phyloP scores from a whole-genome alignment of 1,140 invertebrate genomes.

The Nasonia giraulti region DNA sequence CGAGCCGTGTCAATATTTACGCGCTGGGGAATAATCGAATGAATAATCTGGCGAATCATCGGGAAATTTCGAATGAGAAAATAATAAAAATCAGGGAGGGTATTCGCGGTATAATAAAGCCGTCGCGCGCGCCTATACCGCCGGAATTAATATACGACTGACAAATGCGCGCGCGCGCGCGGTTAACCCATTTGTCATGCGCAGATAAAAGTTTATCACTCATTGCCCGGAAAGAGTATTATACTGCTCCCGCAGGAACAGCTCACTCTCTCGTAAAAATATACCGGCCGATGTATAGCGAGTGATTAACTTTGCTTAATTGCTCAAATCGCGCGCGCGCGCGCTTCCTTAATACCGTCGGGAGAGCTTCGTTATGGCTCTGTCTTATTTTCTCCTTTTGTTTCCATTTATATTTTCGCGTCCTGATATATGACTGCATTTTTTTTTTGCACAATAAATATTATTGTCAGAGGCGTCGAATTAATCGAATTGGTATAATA shows the following conservation, averaged over 20 bases:
- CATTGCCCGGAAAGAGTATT: conserved; percentile 39
- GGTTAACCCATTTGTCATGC: conserved; percentile 47
- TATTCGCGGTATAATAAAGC: too few relatives aligned
- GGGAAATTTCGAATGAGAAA: too few relatives aligned
- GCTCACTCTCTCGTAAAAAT: neutral
- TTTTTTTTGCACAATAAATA: too few relatives aligned
- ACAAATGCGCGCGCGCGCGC: conserved; percentile 39
- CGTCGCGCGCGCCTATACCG: too few relatives aligned
- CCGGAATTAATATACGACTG: conserved; percentile 18
- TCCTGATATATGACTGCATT: too few relatives aligned
- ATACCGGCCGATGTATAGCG: neutral
- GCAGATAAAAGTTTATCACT: conserved; percentile 56
- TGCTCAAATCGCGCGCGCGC: conserved; percentile 25
- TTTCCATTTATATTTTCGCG: neutral
- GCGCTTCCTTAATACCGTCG: conserved; percentile 15
- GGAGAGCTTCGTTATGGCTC: neutral
- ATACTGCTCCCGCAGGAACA: conserved; percentile 33
- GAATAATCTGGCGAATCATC: too few relatives aligned
- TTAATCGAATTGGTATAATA: too few relatives aligned
- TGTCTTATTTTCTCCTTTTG: neutral
- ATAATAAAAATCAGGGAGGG: too few relatives aligned
- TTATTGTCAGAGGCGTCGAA: too few relatives aligned
- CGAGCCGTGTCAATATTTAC: too few relatives aligned
- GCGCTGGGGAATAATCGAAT: too few relatives aligned
- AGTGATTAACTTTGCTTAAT: conserved; percentile 38